A percentile compares a stretch with the other conserved stretches of the same genome.
These are phyloP conservation scores for Platyrinchus mystaceus DNA, from an alignment of 2,797 vertebrate species.

Conservation along the genomic window DNA sequence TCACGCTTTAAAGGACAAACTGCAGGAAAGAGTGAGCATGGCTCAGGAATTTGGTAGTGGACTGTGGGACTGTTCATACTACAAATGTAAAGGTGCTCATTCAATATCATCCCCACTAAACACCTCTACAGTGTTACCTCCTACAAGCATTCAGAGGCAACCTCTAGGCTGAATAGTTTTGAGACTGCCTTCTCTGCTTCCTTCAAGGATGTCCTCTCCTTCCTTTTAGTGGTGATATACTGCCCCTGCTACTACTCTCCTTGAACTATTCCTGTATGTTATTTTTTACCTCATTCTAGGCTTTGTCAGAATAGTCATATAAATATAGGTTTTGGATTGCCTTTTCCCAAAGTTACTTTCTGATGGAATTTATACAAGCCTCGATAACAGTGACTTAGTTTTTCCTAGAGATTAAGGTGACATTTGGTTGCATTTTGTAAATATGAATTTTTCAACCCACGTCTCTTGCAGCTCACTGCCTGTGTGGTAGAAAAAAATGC, in stretches of 20 bases:
- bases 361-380: not conserved
- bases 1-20: not conserved
- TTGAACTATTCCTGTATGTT: not conserved
- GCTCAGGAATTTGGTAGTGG: not conserved
- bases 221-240: not conserved
- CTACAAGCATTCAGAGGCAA: not conserved
- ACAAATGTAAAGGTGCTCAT: not conserved
- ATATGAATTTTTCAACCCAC: not conserved
- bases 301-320: not conserved
- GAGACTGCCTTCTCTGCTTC: not conserved
- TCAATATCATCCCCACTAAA: not conserved
- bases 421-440: not conserved
- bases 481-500: rapidly evolving
- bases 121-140: not conserved
- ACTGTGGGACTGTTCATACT: not conserved
- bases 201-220: not conserved
- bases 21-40: not conserved
- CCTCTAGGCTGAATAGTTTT: not conserved
- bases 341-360: not conserved
- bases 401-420: not conserved
- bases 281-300: not conserved
- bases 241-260: not conserved
- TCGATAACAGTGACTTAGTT: not conserved
- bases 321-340: not conserved
- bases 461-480: not conserved